Evolutionary conservation across 2,888 invertebrate genomes (phyloP).

Genomic region (Dynastes hyllus): DNA sequence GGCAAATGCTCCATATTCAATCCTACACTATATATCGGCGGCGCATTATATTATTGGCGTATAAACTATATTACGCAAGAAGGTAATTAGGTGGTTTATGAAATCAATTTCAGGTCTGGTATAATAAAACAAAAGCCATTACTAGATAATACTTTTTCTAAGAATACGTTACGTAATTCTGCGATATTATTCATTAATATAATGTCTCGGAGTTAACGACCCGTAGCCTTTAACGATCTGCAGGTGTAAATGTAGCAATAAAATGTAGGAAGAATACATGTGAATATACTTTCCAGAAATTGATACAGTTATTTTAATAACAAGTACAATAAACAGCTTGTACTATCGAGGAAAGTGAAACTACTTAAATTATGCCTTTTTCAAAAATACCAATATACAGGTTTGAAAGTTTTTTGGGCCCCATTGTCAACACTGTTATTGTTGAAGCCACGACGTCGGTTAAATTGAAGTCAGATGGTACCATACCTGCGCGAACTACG

Average conservation of each 20-base stretch:
- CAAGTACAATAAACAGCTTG: too few species aligned
- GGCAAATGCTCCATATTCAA: conserved; percentile 40
- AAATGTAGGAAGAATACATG: not conserved
- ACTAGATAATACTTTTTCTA: conserved; percentile 6
- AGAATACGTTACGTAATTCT: conserved; percentile 15
- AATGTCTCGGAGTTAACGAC: not conserved
- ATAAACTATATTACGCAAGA: conserved; percentile 45
- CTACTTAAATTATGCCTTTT: too few species aligned
- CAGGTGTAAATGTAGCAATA: not conserved
- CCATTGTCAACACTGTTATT: too few species aligned
- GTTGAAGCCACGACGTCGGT: too few species aligned
- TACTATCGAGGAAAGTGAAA: too few species aligned
- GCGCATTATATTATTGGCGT: conserved; percentile 10
- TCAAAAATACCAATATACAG: too few species aligned
- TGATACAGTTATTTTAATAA: not conserved
- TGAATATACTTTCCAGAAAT: not conserved
- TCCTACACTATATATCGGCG: conserved; percentile 10
- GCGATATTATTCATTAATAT: conserved; percentile 16
- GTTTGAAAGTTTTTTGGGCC: too few species aligned
- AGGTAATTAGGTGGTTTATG: conserved; percentile 33
- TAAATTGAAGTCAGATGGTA: too few species aligned
- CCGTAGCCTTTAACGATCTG: not conserved
- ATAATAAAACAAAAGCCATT: conserved; percentile 38
- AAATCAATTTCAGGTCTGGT: conserved; percentile 34
- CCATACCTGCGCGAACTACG: too few species aligned